Base-by-base conservation (phyloP, 1,140 invertebrate genomes). In the Episyrphus balteatus region DNA sequence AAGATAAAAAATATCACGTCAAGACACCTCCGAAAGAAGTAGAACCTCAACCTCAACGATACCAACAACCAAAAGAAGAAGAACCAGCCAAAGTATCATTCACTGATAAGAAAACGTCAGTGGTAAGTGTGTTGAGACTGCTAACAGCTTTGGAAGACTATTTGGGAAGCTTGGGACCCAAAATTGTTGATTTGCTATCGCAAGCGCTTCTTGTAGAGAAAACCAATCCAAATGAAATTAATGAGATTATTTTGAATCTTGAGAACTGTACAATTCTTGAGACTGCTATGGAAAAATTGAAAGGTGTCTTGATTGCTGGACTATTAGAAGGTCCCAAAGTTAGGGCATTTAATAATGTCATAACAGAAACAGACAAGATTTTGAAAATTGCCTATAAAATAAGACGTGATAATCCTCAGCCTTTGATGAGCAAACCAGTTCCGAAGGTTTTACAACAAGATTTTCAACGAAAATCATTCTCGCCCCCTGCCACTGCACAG, bases 71-170 rank as follows among this genome's bases (percentile, higher is more conserved):
- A 15, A 18, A 3, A 18, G 21, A 8, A 26, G 8, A 5, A 26
- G 3, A 8, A 26, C 21, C 34, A 26, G 3, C 30, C 7, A 31
- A 17, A 14, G 10, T 18, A 26, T 31, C 26, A 17, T 15, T 37
- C 32, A 6, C 6, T 14, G 18, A 8, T 21, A 6, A 18, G 6
- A 45, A 8, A 19, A 44, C 3, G 31, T 54, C 10, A 40, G 52
- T 58, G 10, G 78, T 88, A 10, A 76, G 76, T 13, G 78, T 87
- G 8, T 63, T 89, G 15, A 69, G 86, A 13, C 62, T 85, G 15
- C 66, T 90, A 0, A 85, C 84, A 3, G 86, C 86, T 1, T 64
- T 90, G 1, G 87, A 90, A 63, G 77, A 79, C 51, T 79, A 84
- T 56, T 66, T 90, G 3, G 87, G 86, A 36, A 86, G 84, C 19